phyloP scores from a whole-genome alignment of 2,888 invertebrate species.

The Tiphia femorata region DNA sequence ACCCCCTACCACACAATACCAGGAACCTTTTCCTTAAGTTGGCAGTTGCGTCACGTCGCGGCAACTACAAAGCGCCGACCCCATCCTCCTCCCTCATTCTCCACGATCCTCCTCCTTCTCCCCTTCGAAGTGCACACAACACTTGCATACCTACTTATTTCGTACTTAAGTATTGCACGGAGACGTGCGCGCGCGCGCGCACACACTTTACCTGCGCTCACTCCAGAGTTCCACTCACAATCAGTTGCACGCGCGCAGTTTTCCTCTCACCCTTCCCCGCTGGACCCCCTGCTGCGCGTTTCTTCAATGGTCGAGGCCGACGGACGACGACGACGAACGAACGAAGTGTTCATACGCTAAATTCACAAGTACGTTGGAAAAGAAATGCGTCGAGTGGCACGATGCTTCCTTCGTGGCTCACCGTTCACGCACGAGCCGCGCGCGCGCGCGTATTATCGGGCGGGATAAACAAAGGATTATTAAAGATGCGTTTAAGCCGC shows the following conservation, averaged over 20 bases:
- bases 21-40: slow-evolving; percentile 63
- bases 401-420: no score
- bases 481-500: slow-evolving; percentile 16
- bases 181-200: slow-evolving; percentile 22
- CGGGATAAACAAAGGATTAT: slow-evolving; percentile 26
- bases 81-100: slow-evolving; percentile 27
- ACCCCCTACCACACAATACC: slow-evolving; percentile 50
- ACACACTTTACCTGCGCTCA: not conserved
- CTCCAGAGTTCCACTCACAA: no score
- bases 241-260: no score
- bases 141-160: slow-evolving; percentile 57
- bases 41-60: slow-evolving; percentile 68
- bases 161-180: slow-evolving; percentile 51
- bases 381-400: no score
- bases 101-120: slow-evolving; percentile 10
- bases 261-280: no score
- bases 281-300: no score
- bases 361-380: no score
- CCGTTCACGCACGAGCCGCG: no score
- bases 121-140: slow-evolving; percentile 37
- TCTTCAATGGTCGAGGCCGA: no score
- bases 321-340: no score
- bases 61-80: slow-evolving; percentile 66
- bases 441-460: slow-evolving; percentile 10
- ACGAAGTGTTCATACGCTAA: no score